Base-by-base conservation (phyloP, 2,888 invertebrate species). In the Heliconius cydno region DNA sequence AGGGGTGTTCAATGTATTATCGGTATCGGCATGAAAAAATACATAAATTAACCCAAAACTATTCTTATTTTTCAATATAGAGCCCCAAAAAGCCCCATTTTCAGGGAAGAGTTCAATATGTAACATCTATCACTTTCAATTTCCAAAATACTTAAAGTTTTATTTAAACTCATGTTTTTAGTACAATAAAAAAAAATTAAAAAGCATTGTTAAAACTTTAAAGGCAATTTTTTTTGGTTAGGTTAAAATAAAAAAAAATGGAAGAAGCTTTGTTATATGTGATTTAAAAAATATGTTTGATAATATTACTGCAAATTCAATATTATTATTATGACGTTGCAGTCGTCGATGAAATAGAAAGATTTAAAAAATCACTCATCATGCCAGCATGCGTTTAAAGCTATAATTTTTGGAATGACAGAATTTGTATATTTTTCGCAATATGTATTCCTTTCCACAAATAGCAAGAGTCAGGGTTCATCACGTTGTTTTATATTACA, bases 401-500 rank as follows among this genome's bases (percentile, higher is more conserved):
- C 60, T 1, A 60, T 22, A 60, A 34, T 34, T 12, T 57, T 60
- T 57, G 22, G 13, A n/a, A 57, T 34, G 28, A 30, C n/a, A 34
- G 19, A 30, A 22, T 52, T 57, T 15, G n/a, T 34, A 38, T 38
- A 73, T 57, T 65, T 12, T 34, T 34, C 73, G 15, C 15, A 73
- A 13, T 73, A 57, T 22, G 12, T 60, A n/a, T 25, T 60, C 73
- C 34, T 34, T 34, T n/a, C 73, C 73, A 25, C 60, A 30, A 60
- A 38, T 57, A 34, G 34, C 60, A 73, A 60, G 34, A 73, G 30
- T 57, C 30, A 25, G 34, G 25, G 38, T 41, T 41, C 60, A 80
- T 71, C 73, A 76, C 70, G 46, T 70, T 79, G 41, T 73, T 76
- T 73, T 78, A 65, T 80, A 78, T 77, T 77, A 79, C 67, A 93